Percentiles rank a stretch among this genome's conserved stretches.
Evolutionary conservation across 2,113 vertebrate genomes (phyloP).

Genomic region (Percina caprodes): DNA sequence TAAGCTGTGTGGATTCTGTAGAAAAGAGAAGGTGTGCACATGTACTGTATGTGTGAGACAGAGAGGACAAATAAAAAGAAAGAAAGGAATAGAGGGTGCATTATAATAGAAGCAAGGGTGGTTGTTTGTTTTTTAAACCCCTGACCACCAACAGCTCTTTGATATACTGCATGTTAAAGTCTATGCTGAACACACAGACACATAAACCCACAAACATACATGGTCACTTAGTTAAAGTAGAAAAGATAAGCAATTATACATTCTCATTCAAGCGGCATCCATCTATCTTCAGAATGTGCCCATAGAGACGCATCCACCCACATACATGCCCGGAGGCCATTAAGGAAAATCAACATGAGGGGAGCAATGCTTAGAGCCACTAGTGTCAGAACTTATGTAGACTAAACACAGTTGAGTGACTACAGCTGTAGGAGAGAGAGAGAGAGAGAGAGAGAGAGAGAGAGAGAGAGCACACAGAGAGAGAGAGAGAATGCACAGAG

Average conservation of each 20-base stretch:
- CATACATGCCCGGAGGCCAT: conserved; percentile 59
- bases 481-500: no score
- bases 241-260: conserved; percentile 9
- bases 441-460: no score
- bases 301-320: conserved; percentile 28
- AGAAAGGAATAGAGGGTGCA: not conserved
- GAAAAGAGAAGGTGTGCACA: not conserved
- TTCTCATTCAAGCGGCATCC: conserved; percentile 17
- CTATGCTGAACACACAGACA: not conserved
- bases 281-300: conserved; percentile 42
- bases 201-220: conserved; percentile 4
- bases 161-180: not conserved
- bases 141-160: conserved; percentile 10
- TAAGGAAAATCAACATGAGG: conserved; percentile 68
- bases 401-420: conserved; percentile 84
- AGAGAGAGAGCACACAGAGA: no score
- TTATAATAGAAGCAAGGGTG: not conserved
- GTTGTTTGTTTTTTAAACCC: conserved; percentile 24
- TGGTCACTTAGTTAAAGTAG: conserved; percentile 8
- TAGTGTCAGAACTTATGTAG: conserved; percentile 79
- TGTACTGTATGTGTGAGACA: not conserved
- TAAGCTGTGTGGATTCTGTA: not conserved
- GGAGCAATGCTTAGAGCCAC: conserved; percentile 72
- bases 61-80: not conserved
- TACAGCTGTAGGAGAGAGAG: conserved; percentile 71